Base-by-base conservation (phyloP, 2,888 invertebrate species). In the Hermaeophaga mercurialis region DNA sequence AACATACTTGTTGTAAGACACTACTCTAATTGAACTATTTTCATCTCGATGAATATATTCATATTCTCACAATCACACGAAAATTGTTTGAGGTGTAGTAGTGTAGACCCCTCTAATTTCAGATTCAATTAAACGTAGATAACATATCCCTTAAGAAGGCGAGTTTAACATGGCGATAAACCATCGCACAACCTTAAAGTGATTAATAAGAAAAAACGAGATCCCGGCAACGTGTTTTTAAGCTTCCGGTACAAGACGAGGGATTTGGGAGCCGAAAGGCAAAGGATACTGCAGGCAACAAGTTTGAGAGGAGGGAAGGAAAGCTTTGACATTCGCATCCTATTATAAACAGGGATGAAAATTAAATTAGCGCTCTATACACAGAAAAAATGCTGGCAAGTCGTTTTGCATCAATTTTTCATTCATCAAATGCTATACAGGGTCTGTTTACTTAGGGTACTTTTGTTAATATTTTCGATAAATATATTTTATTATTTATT, bases 351-450 rank as follows among this genome's bases (percentile, higher is more conserved):
- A 68, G 70, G 70, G 69, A 69, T 66, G 63, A 66, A 70, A 74
- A 75, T 75, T 75, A 74, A 75, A 75, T 75, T 75, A 75, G 73
- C 70, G 73, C 72, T 73, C 73, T 72, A 71, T 73, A 70, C 67
- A 70, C 67, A 56, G 59, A 70, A 70, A 72, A 71, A 68, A 36
- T 9, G 36, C 12, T 9, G 3, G 9, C 28, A 28, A 28, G 28
- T 9, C 28, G 9, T 9, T 9, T 9, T 28, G 28, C 28, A 2
- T 9, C 28, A 28, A 28, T 28, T 28, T 28, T 28, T 28, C 7
- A 28, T 28, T 28, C n/a, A 6, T 6, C 28, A 28, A 28, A 9
- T 7, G n/a, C n/a, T 28, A 3, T 4, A 28, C 9, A 9, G 28
- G 28, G 28, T 28, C n/a, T n/a, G n/a, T n/a, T n/a, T n/a, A n/a